Conservation (phyloP, 2,888 invertebrate genomes). For the Malthinus flaveolus region DNA sequence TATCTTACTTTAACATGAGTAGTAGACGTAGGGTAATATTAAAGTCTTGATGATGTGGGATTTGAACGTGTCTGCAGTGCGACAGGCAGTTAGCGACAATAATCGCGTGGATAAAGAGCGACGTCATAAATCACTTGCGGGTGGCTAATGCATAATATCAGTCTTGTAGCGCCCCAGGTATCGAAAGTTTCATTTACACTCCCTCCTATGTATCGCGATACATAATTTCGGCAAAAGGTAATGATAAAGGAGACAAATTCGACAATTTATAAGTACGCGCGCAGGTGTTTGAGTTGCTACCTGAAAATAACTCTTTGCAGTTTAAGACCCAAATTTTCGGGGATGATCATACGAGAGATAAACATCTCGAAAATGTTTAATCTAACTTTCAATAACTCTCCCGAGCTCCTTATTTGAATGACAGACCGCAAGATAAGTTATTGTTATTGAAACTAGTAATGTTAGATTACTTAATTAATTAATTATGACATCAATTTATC, state of each 20-base stretch:
- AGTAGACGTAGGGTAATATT: slow-evolving; percentile 27
- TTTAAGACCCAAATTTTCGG: slow-evolving; percentile 1
- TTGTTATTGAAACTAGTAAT: background rate
- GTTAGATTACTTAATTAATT: slow-evolving; percentile 5
- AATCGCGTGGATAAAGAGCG: slow-evolving; percentile 30
- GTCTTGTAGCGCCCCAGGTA: slow-evolving; percentile 23
- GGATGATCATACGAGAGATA: background rate
- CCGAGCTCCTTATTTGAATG: slow-evolving; percentile 5
- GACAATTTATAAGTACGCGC: slow-evolving; percentile 2
- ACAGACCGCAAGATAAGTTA: slow-evolving; percentile 5
- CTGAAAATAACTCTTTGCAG: background rate
- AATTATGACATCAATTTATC: slow-evolving; percentile 2
- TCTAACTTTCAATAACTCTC: slow-evolving; percentile 1
- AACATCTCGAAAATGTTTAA: slow-evolving; percentile 1
- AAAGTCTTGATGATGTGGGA: slow-evolving; percentile 30
- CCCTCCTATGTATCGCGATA: background rate
- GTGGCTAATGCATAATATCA: slow-evolving; percentile 29
- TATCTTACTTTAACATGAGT: slow-evolving; percentile 27
- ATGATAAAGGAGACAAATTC: slow-evolving; percentile 1
- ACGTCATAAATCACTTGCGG: slow-evolving; percentile 29
- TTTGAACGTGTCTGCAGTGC: slow-evolving; percentile 30
- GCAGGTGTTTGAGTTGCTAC: background rate
- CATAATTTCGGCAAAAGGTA: slow-evolving; percentile 1
- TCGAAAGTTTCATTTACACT: slow-evolving; percentile 21
- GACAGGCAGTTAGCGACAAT: slow-evolving; percentile 31